phyloP scores from a whole-genome alignment of 1,140 invertebrate genomes.

The Pseudomyrmex sp. region DNA sequence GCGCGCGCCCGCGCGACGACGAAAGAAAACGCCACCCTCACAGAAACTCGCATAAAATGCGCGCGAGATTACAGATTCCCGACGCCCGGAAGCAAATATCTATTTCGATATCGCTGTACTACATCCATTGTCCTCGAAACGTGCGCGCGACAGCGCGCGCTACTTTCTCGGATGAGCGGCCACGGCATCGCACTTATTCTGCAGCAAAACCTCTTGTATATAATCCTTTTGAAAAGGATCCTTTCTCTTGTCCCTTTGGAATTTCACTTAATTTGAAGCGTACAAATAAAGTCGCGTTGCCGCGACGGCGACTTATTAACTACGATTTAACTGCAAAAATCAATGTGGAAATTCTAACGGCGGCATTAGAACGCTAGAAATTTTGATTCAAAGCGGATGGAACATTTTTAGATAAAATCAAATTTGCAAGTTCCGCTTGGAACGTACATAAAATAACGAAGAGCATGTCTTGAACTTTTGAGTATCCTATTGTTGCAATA shows the following conservation, averaged over 20 bases:
- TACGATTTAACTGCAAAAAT: neutral
- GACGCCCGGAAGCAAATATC: neutral
- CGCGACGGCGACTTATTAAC: neutral
- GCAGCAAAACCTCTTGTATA: neutral
- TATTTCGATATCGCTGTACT: neutral
- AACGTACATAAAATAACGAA: no score
- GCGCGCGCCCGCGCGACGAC: neutral
- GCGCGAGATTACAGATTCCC: slow-evolving; percentile 6
- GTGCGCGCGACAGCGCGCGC: neutral
- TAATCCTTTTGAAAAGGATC: neutral
- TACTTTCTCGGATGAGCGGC: slow-evolving; percentile 31
- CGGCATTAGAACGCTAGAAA: no score
- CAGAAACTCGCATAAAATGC: slow-evolving; percentile 17
- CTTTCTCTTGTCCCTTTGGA: neutral
- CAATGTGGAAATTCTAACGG: no score
- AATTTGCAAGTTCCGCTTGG: no score
- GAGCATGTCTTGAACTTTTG: no score
- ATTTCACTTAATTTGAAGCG: neutral
- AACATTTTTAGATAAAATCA: no score
- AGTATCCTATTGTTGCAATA: no score
- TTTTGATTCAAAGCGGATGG: no score
- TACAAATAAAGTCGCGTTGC: neutral
- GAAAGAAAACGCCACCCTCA: neutral
- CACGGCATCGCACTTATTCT: neutral
- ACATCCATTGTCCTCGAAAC: slow-evolving; percentile 26